Conservation (phyloP, 2,888 invertebrate genomes). For the Hirudinaria manillensis region DNA sequence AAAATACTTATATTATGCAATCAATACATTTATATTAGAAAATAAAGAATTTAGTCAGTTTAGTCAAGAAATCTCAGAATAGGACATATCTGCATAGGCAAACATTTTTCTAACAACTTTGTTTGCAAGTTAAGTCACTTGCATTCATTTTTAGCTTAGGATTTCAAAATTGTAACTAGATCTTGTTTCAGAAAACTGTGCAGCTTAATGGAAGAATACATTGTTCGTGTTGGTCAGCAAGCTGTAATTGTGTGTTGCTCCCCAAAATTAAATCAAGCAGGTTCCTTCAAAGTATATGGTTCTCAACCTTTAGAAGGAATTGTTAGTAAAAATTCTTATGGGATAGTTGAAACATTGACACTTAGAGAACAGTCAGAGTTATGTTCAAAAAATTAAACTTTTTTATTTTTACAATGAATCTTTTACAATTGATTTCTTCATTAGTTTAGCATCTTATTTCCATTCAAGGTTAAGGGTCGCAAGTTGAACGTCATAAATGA, state of each 20-base stretch:
- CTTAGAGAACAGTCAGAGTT: neutral
- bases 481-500: slow-evolving; percentile 77
- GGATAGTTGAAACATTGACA: neutral
- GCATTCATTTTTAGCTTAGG: neutral
- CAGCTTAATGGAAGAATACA: slow-evolving; percentile 73
- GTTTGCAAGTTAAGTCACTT: neutral
- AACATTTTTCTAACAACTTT: too few relatives aligned
- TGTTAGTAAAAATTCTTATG: slow-evolving; percentile 55
- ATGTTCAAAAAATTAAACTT: neutral
- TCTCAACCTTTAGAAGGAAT: slow-evolving; percentile 95
- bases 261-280: slow-evolving; percentile 62
- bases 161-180: neutral
- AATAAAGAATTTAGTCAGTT: too few relatives aligned
- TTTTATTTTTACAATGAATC: neutral
- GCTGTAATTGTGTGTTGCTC: slow-evolving; percentile 91
- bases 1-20: too few relatives aligned
- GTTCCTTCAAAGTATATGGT: slow-evolving; percentile 84
- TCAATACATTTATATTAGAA: too few relatives aligned
- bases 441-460: too few relatives aligned
- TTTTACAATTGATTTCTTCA: too few relatives aligned
- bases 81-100: too few relatives aligned
- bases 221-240: slow-evolving; percentile 91
- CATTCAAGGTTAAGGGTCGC: slow-evolving; percentile 6
- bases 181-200: slow-evolving; percentile 51
- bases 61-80: too few relatives aligned